A percentile compares a stretch with the other conserved stretches of the same genome.
Evolutionary conservation across 2,888 invertebrate genomes (phyloP).

Genomic region (Meganola albula): DNA sequence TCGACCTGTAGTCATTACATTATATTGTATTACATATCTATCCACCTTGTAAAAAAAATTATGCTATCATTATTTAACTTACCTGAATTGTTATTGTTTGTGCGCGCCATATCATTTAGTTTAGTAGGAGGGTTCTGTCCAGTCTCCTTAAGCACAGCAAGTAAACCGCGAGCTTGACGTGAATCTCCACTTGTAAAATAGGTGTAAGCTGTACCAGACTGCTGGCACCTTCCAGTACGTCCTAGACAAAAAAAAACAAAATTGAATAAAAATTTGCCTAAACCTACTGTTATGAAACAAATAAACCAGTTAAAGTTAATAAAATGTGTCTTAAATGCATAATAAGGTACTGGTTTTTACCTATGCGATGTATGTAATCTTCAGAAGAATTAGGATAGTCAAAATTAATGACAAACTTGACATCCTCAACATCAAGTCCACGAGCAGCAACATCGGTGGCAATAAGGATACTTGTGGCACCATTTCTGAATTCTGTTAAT

Average conservation of each 20-base stretch:
- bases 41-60: background rate
- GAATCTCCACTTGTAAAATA: conserved; percentile 96
- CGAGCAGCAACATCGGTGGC: conserved; percentile 98
- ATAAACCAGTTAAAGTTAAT: too few relatives aligned
- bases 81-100: conserved; percentile 72
- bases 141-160: conserved; percentile 94
- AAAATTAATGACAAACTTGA: conserved; percentile 98
- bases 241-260: conserved; percentile 49
- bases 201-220: conserved; percentile 96
- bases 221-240: conserved; percentile 94
- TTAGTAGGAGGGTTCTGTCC: conserved; percentile 91
- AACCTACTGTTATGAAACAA: too few relatives aligned
- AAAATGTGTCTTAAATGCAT: too few relatives aligned
- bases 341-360: too few relatives aligned
- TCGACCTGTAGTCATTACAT: conserved; percentile 48
- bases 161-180: conserved; percentile 93
- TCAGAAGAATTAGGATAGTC: conserved; percentile 98
- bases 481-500: conserved; percentile 89
- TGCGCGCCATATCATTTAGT: conserved; percentile 84
- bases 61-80: conserved; percentile 10
- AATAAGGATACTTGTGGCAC: conserved; percentile 91
- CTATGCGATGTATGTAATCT: conserved; percentile 98
- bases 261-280: too few relatives aligned
- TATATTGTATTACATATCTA: background rate
- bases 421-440: conserved; percentile 94